These are phyloP conservation scores for Malurus splendens DNA, from an alignment of 2,797 vertebrate genomes.

Conservation along the genomic window DNA sequence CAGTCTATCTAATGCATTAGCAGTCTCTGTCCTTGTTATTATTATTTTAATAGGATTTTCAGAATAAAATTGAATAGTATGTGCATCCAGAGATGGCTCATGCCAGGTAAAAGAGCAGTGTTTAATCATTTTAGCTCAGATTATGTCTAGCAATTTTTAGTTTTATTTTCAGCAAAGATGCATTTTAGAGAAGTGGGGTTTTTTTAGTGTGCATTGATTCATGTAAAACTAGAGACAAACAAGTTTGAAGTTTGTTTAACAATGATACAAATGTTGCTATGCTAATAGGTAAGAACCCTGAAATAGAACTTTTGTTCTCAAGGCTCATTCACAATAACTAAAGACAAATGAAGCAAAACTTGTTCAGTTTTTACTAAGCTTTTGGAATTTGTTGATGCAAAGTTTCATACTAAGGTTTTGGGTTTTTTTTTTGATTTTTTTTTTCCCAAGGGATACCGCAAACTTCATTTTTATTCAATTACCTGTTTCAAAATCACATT, in stretches of 20 bases:
- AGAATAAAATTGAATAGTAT: background rate
- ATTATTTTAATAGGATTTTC: constrained; percentile 8
- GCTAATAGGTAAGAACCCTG: background rate
- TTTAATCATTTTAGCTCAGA: background rate
- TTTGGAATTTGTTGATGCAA: background rate
- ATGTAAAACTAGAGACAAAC: background rate
- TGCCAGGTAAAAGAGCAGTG: background rate
- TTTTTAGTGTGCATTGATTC: background rate
- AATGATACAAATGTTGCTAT: background rate
- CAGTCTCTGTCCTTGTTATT: background rate
- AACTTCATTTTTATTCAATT: background rate
- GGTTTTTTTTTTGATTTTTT: too few species aligned
- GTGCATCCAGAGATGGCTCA: background rate
- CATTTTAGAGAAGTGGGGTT: background rate
- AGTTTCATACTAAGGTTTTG: background rate
- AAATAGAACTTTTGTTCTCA: background rate
- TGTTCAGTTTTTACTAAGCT: background rate
- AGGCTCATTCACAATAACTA: background rate
- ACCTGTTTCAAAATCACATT: background rate
- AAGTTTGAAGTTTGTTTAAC: background rate
- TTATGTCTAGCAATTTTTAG: background rate
- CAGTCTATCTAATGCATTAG: background rate
- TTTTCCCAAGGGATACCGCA: background rate
- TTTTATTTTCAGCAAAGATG: background rate
- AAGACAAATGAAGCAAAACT: background rate